phyloP scores from a whole-genome alignment of 2,797 vertebrate genomes.

The Dendrocincla tyrannina region DNA sequence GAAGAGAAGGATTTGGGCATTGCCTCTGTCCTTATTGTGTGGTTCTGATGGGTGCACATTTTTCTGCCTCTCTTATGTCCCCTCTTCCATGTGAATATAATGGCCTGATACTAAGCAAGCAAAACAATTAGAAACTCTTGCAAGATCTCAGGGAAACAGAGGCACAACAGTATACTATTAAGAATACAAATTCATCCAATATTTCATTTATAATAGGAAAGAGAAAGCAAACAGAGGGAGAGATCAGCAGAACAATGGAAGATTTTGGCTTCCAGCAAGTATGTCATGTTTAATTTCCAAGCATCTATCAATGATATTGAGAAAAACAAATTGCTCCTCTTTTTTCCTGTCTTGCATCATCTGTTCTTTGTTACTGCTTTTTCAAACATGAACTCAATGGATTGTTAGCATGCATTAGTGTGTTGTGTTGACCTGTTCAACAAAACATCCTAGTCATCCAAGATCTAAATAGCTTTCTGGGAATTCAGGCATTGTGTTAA shows the following conservation, averaged over 20 bases:
- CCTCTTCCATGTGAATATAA: neutral
- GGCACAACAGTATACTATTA: neutral
- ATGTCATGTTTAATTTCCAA: slow-evolving; percentile 6
- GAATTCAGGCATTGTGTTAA: neutral
- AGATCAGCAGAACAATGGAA: neutral
- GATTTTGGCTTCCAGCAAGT: neutral
- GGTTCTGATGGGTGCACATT: neutral
- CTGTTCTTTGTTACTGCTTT: neutral
- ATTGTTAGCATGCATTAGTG: neutral
- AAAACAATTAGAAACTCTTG: neutral
- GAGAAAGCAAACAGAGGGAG: neutral
- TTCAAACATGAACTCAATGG: neutral
- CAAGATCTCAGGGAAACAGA: neutral
- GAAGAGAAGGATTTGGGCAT: neutral
- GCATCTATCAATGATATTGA: neutral
- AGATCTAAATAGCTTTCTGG: neutral
- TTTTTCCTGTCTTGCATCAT: neutral
- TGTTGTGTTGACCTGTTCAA: neutral
- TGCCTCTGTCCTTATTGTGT: neutral
- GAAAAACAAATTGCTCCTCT: neutral
- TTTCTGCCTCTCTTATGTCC: neutral
- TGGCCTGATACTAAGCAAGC: neutral
- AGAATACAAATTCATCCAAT: neutral
- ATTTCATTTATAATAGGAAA: neutral
- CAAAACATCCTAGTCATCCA: neutral